Base-by-base conservation (phyloP, 2,888 invertebrate genomes). In the Tromatobia lineatoria region DNA sequence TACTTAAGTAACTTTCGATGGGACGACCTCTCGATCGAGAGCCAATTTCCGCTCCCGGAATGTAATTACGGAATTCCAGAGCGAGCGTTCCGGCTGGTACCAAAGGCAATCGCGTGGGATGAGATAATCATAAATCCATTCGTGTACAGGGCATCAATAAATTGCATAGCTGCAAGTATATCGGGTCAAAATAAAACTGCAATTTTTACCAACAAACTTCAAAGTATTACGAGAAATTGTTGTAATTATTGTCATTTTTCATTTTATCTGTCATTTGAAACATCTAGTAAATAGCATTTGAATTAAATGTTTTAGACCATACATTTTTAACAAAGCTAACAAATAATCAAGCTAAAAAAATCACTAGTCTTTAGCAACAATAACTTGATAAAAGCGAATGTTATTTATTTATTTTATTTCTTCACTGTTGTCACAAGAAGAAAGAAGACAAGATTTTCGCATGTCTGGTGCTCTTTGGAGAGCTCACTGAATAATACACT, bases 1-100 rank as follows among this genome's bases (percentile, higher is more conserved):
- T 45, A 64, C 83, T 77, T 59, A 61, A 64, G 66, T 54, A 66
- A 76, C 69, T 69, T 73, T 77, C 80, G 57, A 80, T 38, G 69
- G 54, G 34, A 38, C 64, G 66, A 57, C 18, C 47, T 47, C 69
- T 71, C 79, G 78, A 79, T 85, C 79, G 82, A 73, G 38, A 85
- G 23, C 75, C 75, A 79, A 82, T 85, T 85, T 82, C 78, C 85
- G 82, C 50, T 42, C 57, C 29, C 59, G 85, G 79, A 85, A 82
- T 85, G 78, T 75, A 85, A 85, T 85, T 85, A 85, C 82, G 79
- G 75, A 67, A 82, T 79, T 75, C 78, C 81, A 75, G 82, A n/a
- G 67, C 59, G 64, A 69, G 54, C 61, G 64, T 74, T 47, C 38
- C 71, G 73, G 20, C 54, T 67, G 50, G 70, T 8, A 69, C 47